Conservation (phyloP, 2,113 vertebrate species). For the Apodemus speciosus region DNA sequence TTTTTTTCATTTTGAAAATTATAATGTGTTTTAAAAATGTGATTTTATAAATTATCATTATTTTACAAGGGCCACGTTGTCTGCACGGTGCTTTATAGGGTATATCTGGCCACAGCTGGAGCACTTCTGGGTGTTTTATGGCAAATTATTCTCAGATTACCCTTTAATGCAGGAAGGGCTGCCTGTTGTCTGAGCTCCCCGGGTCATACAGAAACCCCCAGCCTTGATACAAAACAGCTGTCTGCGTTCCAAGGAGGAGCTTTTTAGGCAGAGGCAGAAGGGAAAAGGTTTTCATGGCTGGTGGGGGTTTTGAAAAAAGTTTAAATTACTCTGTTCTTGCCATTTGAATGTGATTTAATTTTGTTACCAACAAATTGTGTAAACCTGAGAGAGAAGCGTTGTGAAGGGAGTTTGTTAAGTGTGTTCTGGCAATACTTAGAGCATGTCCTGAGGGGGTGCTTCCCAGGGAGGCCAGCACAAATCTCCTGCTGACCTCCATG, state of each 20-base stretch:
- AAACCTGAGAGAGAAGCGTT: slow-evolving; percentile 52
- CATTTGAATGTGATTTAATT: slow-evolving; percentile 76
- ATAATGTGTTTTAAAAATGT: neutral
- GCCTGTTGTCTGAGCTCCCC: slow-evolving; percentile 68
- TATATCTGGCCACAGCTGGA: slow-evolving; percentile 65
- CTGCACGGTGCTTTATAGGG: slow-evolving; percentile 65
- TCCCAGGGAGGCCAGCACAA: slow-evolving; percentile 27
- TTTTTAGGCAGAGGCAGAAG: slow-evolving; percentile 68
- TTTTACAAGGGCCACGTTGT: slow-evolving; percentile 56
- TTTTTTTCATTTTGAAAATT: slow-evolving; percentile 23
- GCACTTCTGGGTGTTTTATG: slow-evolving; percentile 74
- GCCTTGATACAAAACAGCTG: slow-evolving; percentile 82
- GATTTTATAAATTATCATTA: slow-evolving; percentile 58
- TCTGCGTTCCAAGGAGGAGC: slow-evolving; percentile 62
- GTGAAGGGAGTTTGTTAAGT: slow-evolving; percentile 34
- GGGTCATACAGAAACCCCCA: slow-evolving; percentile 63
- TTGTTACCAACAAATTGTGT: slow-evolving; percentile 71
- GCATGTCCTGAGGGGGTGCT: slow-evolving; percentile 29
- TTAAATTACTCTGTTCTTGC: slow-evolving; percentile 65
- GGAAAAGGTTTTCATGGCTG: slow-evolving; percentile 64
- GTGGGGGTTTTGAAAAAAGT: slow-evolving; percentile 69
- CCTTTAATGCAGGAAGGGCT: slow-evolving; percentile 73
- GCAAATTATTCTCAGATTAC: slow-evolving; percentile 75
- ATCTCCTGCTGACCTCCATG: slow-evolving; percentile 60
- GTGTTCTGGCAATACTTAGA: slow-evolving; percentile 56